Conservation (phyloP, 2,888 invertebrate species). For the Sphaeridia pumilis region DNA sequence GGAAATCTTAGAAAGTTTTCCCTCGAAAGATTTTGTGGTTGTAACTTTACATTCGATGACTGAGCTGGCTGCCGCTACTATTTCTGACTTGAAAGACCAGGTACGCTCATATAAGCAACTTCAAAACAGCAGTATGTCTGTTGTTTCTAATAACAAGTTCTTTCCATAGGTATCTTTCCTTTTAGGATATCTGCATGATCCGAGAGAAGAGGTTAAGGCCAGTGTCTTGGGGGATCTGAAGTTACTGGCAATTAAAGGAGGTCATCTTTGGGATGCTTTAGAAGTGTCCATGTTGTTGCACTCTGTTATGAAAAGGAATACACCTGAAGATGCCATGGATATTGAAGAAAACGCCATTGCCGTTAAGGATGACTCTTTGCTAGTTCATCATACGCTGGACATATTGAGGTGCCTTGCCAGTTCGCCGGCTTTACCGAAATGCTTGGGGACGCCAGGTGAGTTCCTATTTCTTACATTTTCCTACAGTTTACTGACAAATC, state of each 20-base stretch:
- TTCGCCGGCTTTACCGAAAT: conserved; percentile 33
- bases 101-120: conserved; percentile 41
- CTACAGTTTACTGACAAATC: conserved; percentile 5
- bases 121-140: too few species aligned
- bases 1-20: conserved; percentile 62
- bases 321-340: conserved; percentile 15
- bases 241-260: conserved; percentile 57
- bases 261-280: conserved; percentile 64
- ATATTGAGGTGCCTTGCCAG: conserved; percentile 30
- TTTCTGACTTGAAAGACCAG: conserved; percentile 83
- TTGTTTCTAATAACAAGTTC: not conserved
- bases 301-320: conserved; percentile 15
- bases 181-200: conserved; percentile 56
- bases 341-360: not conserved
- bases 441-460: conserved; percentile 25
- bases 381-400: conserved; percentile 28
- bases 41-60: conserved; percentile 78
- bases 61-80: conserved; percentile 72
- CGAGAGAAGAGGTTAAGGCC: conserved; percentile 56
- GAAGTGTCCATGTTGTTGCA: conserved; percentile 36
- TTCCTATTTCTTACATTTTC: not conserved
- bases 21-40: conserved; percentile 64
- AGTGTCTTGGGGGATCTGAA: conserved; percentile 56
- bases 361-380: conserved; percentile 15
- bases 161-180: conserved; percentile 47